A percentile compares a stretch with the other conserved stretches of the same genome.
Conservation (phyloP, 1,140 invertebrate genomes). For the Cardiocondyla obscurior region DNA sequence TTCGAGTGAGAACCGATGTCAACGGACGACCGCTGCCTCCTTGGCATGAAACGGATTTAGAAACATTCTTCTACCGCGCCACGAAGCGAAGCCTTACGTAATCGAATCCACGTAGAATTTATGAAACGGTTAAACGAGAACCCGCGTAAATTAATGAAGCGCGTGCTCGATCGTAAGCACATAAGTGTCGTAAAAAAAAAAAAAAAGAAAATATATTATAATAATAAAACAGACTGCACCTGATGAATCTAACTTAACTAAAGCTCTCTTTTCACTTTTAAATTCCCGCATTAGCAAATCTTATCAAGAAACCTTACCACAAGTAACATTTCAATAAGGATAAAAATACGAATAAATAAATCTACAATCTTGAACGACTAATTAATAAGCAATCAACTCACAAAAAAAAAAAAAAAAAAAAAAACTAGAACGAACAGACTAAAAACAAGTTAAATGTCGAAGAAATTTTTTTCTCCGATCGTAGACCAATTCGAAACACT, state of each 20-base stretch:
- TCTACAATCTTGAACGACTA: background rate
- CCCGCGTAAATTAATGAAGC: background rate
- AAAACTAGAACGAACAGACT: conserved; percentile 45
- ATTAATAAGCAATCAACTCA: conserved; percentile 2
- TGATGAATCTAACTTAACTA: background rate
- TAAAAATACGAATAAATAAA: conserved; percentile 32
- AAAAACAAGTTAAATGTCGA: conserved; percentile 60
- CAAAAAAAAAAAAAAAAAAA: conserved; percentile 18
- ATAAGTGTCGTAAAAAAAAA: background rate
- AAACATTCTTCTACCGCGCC: conserved; percentile 60
- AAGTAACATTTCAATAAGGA: conserved; percentile 23
- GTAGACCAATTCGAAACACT: conserved; percentile 47
- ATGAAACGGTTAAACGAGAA: background rate
- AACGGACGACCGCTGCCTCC: conserved; percentile 57
- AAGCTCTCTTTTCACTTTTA: background rate
- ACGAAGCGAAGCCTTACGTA: conserved; percentile 47
- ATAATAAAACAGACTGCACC: background rate
- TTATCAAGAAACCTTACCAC: background rate
- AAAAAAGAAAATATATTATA: no score
- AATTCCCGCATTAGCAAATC: conserved; percentile 7
- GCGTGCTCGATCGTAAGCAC: background rate
- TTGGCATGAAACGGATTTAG: conserved; percentile 67
- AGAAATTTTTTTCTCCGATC: conserved; percentile 67
- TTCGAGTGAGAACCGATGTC: conserved; percentile 57
- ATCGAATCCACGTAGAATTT: conserved; percentile 13